Conservation (phyloP, 2,113 vertebrate genomes). For the Formicarius rufipectus region DNA sequence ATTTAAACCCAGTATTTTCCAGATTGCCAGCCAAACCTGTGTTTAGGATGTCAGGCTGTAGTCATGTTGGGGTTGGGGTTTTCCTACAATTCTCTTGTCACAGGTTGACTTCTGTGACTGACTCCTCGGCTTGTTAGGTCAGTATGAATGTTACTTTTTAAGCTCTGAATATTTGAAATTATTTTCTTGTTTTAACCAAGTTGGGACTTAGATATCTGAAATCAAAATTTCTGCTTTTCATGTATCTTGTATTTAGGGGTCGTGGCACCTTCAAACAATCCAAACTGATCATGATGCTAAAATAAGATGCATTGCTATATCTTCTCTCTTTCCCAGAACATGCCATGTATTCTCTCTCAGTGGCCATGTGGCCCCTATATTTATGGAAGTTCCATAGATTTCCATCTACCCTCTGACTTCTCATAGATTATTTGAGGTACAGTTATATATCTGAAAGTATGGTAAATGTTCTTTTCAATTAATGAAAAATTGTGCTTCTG, state of each 20-base stretch:
- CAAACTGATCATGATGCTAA: not conserved
- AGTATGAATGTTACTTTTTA: not conserved
- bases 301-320: not conserved
- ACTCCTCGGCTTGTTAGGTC: not conserved
- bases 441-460: not conserved
- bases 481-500: not conserved
- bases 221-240: not conserved
- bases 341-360: not conserved
- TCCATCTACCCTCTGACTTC: not conserved
- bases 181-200: not conserved
- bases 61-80: not conserved
- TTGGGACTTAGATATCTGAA: not conserved
- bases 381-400: not conserved
- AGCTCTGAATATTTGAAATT: not conserved
- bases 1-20: conserved; percentile 46
- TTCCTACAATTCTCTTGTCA: not conserved
- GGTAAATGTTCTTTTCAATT: not conserved
- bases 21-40: not conserved
- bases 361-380: not conserved
- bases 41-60: not conserved
- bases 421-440: not conserved
- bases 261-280: not conserved
- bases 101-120: not conserved
- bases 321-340: not conserved
- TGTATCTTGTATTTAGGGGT: not conserved